Evolutionary conservation across 1,140 invertebrate species (phyloP).

Genomic region (Drosophila punjabiensis): DNA sequence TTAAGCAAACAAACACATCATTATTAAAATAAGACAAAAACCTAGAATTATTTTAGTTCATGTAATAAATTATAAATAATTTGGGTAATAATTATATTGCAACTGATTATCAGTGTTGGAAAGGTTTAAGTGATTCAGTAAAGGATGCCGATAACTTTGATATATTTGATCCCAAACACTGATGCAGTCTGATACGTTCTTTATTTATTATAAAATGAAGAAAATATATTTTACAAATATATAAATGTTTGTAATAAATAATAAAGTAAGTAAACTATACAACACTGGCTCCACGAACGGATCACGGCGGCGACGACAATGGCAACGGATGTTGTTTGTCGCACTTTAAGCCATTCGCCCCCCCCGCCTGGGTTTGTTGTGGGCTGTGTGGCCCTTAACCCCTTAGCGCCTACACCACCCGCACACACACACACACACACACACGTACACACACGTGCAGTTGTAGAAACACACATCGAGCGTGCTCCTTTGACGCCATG

Average conservation of each 20-base stretch:
- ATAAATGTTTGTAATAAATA: background rate
- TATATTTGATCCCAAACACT: no score
- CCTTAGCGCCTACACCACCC: background rate
- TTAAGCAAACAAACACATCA: background rate
- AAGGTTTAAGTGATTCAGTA: background rate
- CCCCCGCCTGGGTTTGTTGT: conserved; percentile 15
- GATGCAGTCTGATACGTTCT: background rate
- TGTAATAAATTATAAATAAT: background rate
- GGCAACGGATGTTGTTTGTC: conserved; percentile 62
- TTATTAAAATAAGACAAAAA: background rate
- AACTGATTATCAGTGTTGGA: background rate
- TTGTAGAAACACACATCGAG: conserved; percentile 31
- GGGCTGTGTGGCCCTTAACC: conserved; percentile 16
- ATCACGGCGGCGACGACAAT: conserved; percentile 42
- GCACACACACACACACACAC: background rate
- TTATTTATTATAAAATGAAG: background rate
- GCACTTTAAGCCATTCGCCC: conserved; percentile 57
- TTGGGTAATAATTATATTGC: no score
- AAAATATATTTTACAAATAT: background rate
- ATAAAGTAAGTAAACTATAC: background rate
- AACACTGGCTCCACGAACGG: background rate
- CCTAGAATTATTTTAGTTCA: background rate
- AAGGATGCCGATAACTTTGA: background rate
- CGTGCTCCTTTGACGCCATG: conserved; percentile 72
- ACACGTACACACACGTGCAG: background rate